phyloP scores from a whole-genome alignment of 2,888 invertebrate species.

The Agrochola macilenta region DNA sequence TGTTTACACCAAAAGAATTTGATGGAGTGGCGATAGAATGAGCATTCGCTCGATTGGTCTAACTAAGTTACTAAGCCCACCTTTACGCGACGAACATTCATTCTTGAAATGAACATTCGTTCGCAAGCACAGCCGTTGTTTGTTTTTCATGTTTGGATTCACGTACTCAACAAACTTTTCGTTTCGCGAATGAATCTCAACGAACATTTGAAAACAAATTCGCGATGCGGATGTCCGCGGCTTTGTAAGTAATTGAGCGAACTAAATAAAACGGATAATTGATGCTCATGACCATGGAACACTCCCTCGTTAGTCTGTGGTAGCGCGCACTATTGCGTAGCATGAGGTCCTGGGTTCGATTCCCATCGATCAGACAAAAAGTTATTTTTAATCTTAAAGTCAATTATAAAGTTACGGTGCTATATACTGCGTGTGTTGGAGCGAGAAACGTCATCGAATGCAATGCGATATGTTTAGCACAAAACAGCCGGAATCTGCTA shows the following conservation, averaged over 20 bases:
- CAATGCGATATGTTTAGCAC: constrained; percentile 8
- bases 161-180: background rate
- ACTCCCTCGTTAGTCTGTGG: background rate
- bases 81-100: background rate
- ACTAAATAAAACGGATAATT: background rate
- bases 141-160: background rate
- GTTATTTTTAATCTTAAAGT: background rate
- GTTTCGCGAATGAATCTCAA: background rate
- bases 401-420: background rate
- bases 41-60: no score
- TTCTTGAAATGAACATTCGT: background rate
- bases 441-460: background rate
- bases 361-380: background rate
- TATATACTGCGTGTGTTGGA: constrained; percentile 4
- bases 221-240: background rate
- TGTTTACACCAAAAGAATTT: background rate
- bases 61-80: no score
- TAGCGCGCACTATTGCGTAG: background rate
- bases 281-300: background rate
- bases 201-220: background rate
- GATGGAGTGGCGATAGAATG: background rate
- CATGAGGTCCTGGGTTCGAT: background rate
- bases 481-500: background rate
- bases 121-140: background rate
- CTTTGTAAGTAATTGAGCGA: constrained; percentile 1